phyloP scores from a whole-genome alignment of 2,797 vertebrate genomes.

The Anguilla marmorata region DNA sequence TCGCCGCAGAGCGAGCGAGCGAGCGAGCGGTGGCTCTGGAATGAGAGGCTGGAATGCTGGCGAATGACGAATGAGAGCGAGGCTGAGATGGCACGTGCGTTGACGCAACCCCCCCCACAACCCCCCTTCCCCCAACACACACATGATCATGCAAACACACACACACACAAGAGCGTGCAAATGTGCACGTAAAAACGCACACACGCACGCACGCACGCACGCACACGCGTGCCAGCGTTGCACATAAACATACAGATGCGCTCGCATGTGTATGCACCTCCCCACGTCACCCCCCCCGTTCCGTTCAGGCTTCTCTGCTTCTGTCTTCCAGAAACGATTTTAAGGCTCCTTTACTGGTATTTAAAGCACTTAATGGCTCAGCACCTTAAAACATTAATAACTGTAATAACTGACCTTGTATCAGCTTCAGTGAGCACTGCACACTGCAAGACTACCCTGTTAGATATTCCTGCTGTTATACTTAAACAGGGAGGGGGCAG shows the following conservation, averaged over 20 bases:
- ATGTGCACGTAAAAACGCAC: constrained; percentile 45
- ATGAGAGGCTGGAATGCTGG: neutral
- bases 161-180: constrained; percentile 38
- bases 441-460: too few relatives aligned
- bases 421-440: neutral
- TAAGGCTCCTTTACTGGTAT: neutral
- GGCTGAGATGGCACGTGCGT: neutral
- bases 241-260: constrained; percentile 10
- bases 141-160: constrained; percentile 50
- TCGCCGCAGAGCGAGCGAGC: neutral
- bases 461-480: neutral
- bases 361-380: neutral
- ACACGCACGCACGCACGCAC: constrained; percentile 45
- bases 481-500: neutral
- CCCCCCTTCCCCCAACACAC: constrained; percentile 36
- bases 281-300: neutral
- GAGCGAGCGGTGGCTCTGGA: neutral
- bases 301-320: neutral
- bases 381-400: constrained; percentile 19
- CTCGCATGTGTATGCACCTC: constrained; percentile 40
- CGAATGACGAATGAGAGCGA: neutral
- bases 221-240: constrained; percentile 1
- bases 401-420: neutral
- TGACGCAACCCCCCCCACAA: neutral
- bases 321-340: neutral